Evolutionary conservation across 2,888 invertebrate genomes (phyloP), one percentile per base, ranked within the genome.

Genomic region (Pterobdella sp.): DNA sequence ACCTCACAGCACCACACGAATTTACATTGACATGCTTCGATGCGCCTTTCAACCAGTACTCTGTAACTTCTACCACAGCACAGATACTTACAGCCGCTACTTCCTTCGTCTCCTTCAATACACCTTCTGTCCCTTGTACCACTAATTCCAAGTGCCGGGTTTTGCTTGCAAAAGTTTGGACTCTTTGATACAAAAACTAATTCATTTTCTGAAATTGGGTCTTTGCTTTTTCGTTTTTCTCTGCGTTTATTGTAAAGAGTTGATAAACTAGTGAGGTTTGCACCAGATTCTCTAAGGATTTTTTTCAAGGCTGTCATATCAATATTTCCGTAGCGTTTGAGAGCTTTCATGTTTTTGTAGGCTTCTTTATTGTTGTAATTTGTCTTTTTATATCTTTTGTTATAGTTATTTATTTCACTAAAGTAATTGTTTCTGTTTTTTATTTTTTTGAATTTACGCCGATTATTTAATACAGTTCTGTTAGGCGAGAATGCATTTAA

Each of bases 121-220:
- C 87, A 87, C 72, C 82, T 80, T 3, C 87, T 82, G 0, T 87
- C 87, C 29, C 77, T 73, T 2, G 87, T 87, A 29, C 87, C 87
- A 36, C 85, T 80, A 75, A 77, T 75, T 34, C 75, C 77, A 34
- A 49, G 37, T 26, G 29, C n/a, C 14, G 36, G 42, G 65, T 74
- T 68, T 37, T 69, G 64, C 35, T 79, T 77, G 79, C 87, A 87
- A 80, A 86, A 87, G 80, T 87, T 86, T 1, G 87, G 87, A 0
- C 87, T 87, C 76, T 85, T 84, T 77, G 86, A 85, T 73, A 87
- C 84, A 80, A 86, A 86, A 52, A 87, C 86, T 77, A 87, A 79
- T 76, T 87, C 86, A 18, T 84, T 84, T 76, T 84, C 83, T 68
- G 83, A 80, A 37, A 85, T 83, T n/a, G 85, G 84, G 49, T 83